Conservation (phyloP, 1,140 invertebrate genomes). For the Plutomurus gul region DNA sequence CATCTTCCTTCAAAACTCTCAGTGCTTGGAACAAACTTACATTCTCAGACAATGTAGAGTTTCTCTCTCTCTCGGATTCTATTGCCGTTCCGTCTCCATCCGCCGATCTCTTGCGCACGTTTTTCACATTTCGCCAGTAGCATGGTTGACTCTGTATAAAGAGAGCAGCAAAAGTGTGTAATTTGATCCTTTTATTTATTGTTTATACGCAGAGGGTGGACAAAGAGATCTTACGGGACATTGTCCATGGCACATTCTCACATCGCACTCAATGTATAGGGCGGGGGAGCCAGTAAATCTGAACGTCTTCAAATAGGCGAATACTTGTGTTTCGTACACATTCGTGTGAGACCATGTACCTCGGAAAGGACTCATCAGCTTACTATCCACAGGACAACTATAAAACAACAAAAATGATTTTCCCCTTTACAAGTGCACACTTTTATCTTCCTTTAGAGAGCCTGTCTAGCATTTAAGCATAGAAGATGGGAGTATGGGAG, state of each 20-base stretch:
- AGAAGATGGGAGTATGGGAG: too few species aligned
- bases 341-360: conserved; percentile 89
- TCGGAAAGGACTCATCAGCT: conserved; percentile 86
- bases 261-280: conserved; percentile 91
- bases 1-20: conserved; percentile 82
- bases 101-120: conserved; percentile 69
- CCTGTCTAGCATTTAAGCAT: too few species aligned
- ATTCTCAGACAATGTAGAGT: conserved; percentile 75
- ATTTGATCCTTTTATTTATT: not conserved
- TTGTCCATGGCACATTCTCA: conserved; percentile 90
- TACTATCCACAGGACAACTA: conserved; percentile 91
- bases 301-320: conserved; percentile 94
- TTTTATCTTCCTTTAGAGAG: too few species aligned
- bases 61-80: conserved; percentile 34
- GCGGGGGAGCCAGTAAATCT: conserved; percentile 90
- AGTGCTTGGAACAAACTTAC: conserved; percentile 86
- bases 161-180: not conserved
- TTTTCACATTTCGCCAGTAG: conserved; percentile 87
- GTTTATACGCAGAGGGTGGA: not conserved
- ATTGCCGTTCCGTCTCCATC: conserved; percentile 51
- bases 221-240: conserved; percentile 77
- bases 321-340: conserved; percentile 90
- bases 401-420: not conserved
- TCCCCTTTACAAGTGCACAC: not conserved
- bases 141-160: conserved; percentile 81